Percentiles rank a stretch among this genome's conserved stretches.
phyloP scores from a whole-genome alignment of 2,888 invertebrate species.

The Andrena minutula region DNA sequence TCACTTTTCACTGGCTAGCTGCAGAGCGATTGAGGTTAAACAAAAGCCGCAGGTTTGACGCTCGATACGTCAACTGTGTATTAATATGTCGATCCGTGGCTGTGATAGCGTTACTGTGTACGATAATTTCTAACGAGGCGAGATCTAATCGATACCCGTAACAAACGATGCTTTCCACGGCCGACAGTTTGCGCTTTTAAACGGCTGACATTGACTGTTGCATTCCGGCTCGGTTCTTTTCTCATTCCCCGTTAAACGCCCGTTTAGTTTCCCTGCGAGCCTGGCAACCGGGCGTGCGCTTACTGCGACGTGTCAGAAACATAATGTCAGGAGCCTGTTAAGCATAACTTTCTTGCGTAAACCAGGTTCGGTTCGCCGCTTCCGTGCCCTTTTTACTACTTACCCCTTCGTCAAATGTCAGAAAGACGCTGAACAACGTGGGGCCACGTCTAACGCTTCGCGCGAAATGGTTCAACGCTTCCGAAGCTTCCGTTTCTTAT shows the following conservation, averaged over 20 bases:
- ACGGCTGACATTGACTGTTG: conserved; percentile 2
- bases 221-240: not conserved
- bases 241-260: conserved; percentile 9
- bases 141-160: not conserved
- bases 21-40: not conserved
- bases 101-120: not conserved
- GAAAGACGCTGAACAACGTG: not conserved
- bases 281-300: not conserved
- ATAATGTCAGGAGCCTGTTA: conserved; percentile 29
- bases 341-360: conserved; percentile 28
- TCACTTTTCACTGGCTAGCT: too few relatives aligned
- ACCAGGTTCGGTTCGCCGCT: conserved; percentile 6
- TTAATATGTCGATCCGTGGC: not conserved
- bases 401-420: conserved; percentile 4
- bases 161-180: conserved; percentile 1
- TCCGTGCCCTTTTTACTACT: not conserved
- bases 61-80: not conserved
- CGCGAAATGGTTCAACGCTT: too few relatives aligned
- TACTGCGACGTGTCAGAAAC: conserved; percentile 11
- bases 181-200: not conserved
- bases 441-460: not conserved
- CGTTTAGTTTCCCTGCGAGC: not conserved
- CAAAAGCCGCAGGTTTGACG: conserved; percentile 5
- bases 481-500: not conserved
- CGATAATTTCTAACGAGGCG: not conserved